These are phyloP conservation scores for Nipponacmea schrenckii DNA, from an alignment of 2,888 invertebrate genomes.

Conservation along the genomic window DNA sequence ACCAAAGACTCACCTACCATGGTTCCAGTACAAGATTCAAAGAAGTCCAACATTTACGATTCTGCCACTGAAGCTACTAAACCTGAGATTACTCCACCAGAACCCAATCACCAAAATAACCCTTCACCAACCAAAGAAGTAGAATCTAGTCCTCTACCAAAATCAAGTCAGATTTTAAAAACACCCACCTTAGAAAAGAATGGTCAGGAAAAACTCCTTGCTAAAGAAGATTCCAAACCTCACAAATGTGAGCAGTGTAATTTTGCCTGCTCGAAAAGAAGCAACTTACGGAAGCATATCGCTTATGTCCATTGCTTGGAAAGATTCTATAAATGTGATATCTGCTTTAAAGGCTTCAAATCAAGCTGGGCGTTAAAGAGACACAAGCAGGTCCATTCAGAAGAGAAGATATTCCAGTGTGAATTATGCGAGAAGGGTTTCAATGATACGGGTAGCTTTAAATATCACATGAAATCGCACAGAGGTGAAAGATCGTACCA, in stretches of 20 bases:
- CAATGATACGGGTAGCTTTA: slow-evolving; percentile 7
- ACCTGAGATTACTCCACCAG: not conserved
- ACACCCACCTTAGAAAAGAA: not conserved
- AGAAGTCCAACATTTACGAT: too few species aligned
- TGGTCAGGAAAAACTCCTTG: not conserved
- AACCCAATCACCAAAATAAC: not conserved
- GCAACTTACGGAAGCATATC: not conserved
- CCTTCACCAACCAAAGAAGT: not conserved
- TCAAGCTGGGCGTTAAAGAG: slow-evolving; percentile 4
- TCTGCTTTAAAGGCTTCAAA: not conserved
- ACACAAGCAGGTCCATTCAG: slow-evolving; percentile 12
- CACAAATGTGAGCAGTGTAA: not conserved
- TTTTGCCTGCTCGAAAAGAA: not conserved
- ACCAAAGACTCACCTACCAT: not conserved
- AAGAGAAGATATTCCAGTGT: slow-evolving; percentile 7
- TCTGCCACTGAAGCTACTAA: too few species aligned
- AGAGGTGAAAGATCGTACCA: slow-evolving; percentile 4
- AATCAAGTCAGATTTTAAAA: not conserved
- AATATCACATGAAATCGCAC: slow-evolving; percentile 3
- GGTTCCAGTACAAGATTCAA: not conserved
- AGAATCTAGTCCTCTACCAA: not conserved
- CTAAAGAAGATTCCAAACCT: not conserved
- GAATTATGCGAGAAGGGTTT: not conserved
- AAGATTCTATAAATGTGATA: slow-evolving; percentile 7
- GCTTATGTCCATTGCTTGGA: not conserved